phyloP scores from a whole-genome alignment of 2,888 invertebrate species.

The Bembecia ichneumoniformis region DNA sequence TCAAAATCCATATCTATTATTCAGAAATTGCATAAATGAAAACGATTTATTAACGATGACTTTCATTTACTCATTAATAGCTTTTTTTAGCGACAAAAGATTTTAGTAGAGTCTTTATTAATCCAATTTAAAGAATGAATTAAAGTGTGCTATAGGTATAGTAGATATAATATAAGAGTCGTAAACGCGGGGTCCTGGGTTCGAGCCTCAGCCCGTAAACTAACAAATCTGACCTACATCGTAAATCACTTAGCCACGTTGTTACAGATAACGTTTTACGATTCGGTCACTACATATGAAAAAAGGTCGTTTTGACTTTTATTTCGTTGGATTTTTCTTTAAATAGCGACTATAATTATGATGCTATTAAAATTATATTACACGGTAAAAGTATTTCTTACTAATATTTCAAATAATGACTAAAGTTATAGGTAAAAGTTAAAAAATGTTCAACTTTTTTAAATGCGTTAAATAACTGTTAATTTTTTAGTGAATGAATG shows the following conservation, averaged over 20 bases:
- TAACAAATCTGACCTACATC: conserved; percentile 68
- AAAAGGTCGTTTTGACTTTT: conserved; percentile 3
- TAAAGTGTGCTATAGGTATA: conserved; percentile 30
- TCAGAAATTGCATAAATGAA: no score
- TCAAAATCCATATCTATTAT: no score
- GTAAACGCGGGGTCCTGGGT: conserved; percentile 59
- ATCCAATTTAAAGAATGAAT: conserved; percentile 6
- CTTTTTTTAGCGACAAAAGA: no score
- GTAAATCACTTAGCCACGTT: conserved; percentile 70
- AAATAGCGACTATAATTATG: conserved; percentile 18
- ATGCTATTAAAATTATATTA: no score
- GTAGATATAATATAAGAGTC: conserved; percentile 55
- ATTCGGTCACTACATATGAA: conserved; percentile 19
- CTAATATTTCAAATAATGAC: no score
- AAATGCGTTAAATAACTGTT: no score
- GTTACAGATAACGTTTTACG: conserved; percentile 63
- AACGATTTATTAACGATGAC: no score
- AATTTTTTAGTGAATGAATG: no score
- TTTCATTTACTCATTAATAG: no score
- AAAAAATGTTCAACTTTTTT: no score
- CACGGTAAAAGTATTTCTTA: no score
- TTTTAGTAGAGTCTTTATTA: neutral
- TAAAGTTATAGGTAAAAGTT: no score
- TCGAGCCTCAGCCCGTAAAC: conserved; percentile 56
- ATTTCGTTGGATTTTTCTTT: conserved; percentile 9